Evolutionary conservation across 2,113 vertebrate species (phyloP).

Genomic region (Rhadina sibilatrix): DNA sequence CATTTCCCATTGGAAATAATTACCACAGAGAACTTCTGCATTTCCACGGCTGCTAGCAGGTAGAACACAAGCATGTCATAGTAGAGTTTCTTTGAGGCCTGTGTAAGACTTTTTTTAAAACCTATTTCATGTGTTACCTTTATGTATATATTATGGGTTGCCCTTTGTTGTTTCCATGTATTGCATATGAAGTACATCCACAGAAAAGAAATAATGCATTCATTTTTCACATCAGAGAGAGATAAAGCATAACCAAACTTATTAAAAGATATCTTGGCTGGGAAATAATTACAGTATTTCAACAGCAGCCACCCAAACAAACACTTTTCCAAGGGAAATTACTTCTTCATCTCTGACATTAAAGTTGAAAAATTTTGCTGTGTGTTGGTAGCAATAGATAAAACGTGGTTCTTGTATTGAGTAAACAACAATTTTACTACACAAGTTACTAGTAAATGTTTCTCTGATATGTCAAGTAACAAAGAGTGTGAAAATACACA

Average conservation of each 20-base stretch:
- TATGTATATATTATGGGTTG: neutral
- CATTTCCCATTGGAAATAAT: slow-evolving; percentile 6
- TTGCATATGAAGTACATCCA: neutral
- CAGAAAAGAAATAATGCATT: neutral
- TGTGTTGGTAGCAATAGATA: neutral
- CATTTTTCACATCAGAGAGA: neutral
- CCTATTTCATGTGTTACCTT: neutral
- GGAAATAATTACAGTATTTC: neutral
- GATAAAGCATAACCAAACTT: neutral
- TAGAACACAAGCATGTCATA: neutral
- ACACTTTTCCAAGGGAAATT: neutral
- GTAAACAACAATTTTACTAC: neutral
- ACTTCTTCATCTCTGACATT: neutral
- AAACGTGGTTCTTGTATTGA: neutral
- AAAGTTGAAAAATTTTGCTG: neutral
- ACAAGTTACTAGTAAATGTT: neutral
- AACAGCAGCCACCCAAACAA: neutral
- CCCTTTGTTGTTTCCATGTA: neutral
- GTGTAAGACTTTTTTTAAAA: neutral
- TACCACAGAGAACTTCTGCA: neutral
- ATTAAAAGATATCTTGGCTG: neutral
- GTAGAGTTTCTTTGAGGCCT: neutral
- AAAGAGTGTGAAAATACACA: neutral
- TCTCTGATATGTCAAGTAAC: neutral
- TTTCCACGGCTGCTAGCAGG: neutral